These are phyloP conservation scores for Drosophila suzukii DNA, from an alignment of 1,140 invertebrate species.

Conservation along the genomic window DNA sequence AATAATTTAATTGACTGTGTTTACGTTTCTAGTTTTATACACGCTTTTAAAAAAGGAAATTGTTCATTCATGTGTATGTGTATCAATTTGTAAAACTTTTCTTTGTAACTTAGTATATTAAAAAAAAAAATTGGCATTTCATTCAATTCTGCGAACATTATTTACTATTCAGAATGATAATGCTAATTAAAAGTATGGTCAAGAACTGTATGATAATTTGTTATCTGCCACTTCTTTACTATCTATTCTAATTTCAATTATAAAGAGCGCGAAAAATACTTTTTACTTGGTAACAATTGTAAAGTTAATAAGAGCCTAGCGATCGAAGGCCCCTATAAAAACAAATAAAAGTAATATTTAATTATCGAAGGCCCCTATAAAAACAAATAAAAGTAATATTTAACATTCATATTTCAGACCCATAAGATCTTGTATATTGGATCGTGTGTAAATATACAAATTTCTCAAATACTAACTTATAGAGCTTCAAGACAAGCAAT, in stretches of 20 bases:
- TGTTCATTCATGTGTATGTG: background rate
- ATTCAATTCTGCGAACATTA: background rate
- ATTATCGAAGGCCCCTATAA: background rate
- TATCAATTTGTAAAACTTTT: no score
- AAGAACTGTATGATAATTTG: slow-evolving; percentile 1
- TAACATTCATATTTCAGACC: no score
- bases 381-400: background rate
- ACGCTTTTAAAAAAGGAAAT: background rate
- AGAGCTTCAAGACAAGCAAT: no score
- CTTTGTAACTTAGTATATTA: background rate
- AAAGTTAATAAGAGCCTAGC: no score
- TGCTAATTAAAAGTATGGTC: no score
- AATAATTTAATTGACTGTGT: background rate
- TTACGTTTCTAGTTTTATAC: background rate
- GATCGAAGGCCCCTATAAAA: background rate
- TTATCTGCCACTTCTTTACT: slow-evolving; percentile 1
- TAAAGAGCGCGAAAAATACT: no score
- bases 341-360: no score
- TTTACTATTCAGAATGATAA: background rate
- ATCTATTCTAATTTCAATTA: background rate
- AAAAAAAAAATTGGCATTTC: background rate
- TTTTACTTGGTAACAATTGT: background rate
- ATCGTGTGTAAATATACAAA: no score
- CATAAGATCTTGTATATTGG: no score
- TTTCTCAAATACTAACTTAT: no score